phyloP scores from a whole-genome alignment of 2,113 vertebrate genomes.

The Numenius arquata region DNA sequence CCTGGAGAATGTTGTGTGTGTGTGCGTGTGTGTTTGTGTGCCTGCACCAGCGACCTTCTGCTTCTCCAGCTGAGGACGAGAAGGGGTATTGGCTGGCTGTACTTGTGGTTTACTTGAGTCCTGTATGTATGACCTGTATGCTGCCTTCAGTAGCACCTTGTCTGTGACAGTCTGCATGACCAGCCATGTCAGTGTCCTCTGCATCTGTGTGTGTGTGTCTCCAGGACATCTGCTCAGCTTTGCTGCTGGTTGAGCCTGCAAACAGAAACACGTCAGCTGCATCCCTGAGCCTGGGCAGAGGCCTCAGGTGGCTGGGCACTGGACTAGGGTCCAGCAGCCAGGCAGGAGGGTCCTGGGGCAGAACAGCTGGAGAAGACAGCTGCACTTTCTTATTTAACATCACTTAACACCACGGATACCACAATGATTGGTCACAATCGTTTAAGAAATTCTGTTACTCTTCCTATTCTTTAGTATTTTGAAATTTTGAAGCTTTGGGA shows the following conservation, averaged over 20 bases:
- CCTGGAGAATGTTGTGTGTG: not conserved
- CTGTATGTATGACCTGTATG: not conserved
- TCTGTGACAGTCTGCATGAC: not conserved
- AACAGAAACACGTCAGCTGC: fast-evolving
- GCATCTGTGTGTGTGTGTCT: not conserved
- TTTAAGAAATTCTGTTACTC: not conserved
- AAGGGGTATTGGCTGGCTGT: not conserved
- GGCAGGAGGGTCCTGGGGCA: not conserved
- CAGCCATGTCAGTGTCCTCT: fast-evolving
- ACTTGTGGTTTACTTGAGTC: not conserved
- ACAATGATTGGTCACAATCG: not conserved
- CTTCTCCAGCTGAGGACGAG: not conserved
- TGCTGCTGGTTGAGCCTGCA: not conserved
- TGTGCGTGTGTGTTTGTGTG: not conserved
- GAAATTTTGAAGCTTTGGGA: not conserved
- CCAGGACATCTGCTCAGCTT: fast-evolving
- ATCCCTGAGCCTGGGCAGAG: not conserved
- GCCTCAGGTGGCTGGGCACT: fast-evolving
- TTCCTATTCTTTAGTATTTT: not conserved
- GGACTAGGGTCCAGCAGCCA: fast-evolving
- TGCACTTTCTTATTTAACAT: fast-evolving
- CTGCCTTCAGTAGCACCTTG: not conserved
- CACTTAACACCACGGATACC: not conserved
- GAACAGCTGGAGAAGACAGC: fast-evolving
- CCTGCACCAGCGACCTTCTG: not conserved